Evolutionary conservation across 2,888 invertebrate species (phyloP).

Genomic region (Meiosimyza decipiens): DNA sequence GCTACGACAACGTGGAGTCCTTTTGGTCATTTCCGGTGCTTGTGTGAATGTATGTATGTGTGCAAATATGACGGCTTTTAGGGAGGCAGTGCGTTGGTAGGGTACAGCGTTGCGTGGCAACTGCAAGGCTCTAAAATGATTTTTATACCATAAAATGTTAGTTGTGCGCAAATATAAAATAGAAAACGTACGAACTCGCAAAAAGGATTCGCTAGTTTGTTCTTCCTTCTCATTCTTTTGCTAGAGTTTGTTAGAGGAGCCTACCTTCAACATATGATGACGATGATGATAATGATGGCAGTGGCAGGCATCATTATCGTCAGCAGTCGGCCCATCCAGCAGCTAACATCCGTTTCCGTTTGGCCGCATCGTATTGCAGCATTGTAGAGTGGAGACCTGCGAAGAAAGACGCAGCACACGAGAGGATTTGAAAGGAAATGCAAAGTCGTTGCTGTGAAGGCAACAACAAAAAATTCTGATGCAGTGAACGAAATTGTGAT

Average conservation of each 20-base stretch:
- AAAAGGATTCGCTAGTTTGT: slow-evolving; percentile 4
- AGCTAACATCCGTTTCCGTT: slow-evolving; percentile 37
- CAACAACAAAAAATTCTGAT: neutral
- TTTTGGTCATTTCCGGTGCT: slow-evolving; percentile 34
- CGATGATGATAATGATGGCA: no score
- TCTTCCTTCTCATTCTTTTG: neutral
- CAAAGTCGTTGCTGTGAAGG: slow-evolving; percentile 10
- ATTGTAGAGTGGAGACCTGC: neutral
- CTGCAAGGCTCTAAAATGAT: slow-evolving; percentile 45
- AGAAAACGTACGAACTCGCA: slow-evolving; percentile 18
- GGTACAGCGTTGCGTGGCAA: neutral
- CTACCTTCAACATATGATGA: no score
- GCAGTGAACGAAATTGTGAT: no score
- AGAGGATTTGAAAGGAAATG: slow-evolving; percentile 32
- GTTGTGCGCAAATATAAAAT: slow-evolving; percentile 31
- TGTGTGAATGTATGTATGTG: slow-evolving; percentile 35
- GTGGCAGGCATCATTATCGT: slow-evolving; percentile 47
- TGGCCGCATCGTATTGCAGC: slow-evolving; percentile 7
- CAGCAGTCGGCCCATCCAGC: slow-evolving; percentile 47
- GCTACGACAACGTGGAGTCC: slow-evolving; percentile 16
- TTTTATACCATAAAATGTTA: slow-evolving; percentile 52
- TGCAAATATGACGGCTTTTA: slow-evolving; percentile 25
- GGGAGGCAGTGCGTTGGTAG: slow-evolving; percentile 33
- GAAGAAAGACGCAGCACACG: neutral
- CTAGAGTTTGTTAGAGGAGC: no score